Conservation (phyloP, 2,113 vertebrate genomes). For the Scortum barcoo region DNA sequence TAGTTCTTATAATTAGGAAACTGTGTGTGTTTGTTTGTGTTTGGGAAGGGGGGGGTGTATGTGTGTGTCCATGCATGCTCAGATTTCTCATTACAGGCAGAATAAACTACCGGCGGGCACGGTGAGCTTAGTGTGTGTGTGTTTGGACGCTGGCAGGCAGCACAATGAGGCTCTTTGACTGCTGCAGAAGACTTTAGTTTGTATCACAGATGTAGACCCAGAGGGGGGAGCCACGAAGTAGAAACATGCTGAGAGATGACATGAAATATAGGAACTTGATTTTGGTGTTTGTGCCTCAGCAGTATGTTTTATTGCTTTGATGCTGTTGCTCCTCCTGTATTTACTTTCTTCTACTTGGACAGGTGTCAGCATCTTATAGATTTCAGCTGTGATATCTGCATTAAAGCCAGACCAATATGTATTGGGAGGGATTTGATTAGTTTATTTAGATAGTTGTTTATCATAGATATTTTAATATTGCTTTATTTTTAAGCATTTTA, state of each 20-base stretch:
- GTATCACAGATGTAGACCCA: constrained; percentile 51
- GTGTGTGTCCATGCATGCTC: constrained; percentile 21
- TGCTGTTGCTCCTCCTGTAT: neutral
- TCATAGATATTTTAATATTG: too few relatives aligned
- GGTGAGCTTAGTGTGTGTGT: constrained; percentile 25
- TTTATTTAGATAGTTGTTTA: too few relatives aligned
- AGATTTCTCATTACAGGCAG: constrained; percentile 60
- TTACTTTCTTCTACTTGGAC: neutral
- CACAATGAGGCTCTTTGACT: constrained; percentile 69
- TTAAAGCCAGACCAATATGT: too few relatives aligned
- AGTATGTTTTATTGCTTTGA: neutral
- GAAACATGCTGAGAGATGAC: constrained; percentile 33
- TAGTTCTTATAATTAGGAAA: constrained; percentile 44
- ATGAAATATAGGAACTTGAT: constrained; percentile 44
- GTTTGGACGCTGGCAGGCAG: constrained; percentile 60
- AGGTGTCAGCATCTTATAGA: neutral
- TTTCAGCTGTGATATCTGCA: neutral
- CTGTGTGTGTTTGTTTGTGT: constrained; percentile 27
- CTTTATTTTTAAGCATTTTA: too few relatives aligned
- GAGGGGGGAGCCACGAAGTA: constrained; percentile 39
- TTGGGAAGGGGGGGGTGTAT: neutral
- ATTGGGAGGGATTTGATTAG: too few relatives aligned
- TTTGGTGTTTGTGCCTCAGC: constrained; percentile 9
- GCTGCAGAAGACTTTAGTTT: constrained; percentile 42
- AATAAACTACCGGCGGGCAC: constrained; percentile 55